Evolutionary conservation across 2,888 invertebrate species (phyloP), one percentile per base, ranked within the genome.

Genomic region (Adelphocoris suturalis): DNA sequence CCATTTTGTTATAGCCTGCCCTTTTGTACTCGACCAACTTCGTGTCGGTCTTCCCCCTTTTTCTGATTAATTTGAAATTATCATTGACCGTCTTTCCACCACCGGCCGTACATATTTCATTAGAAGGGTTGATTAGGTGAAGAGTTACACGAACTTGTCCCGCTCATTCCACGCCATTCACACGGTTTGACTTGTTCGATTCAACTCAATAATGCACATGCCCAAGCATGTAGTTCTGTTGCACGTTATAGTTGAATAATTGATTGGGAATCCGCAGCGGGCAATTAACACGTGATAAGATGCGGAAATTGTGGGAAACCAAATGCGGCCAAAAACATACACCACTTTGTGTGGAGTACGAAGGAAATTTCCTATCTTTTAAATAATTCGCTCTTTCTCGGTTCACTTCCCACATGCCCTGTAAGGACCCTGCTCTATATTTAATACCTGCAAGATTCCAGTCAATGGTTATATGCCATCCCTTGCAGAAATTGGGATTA

Each of bases 71-170:
- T 61, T 61, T 19, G 61, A 61, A 61, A 61, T 68, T 23, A 68
- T 68, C 27, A 68, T 23, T 23, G 68, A 68, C 23, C 68, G 12
- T 12, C 12, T 2, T 19, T 23, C 61, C 19, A 19, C 13, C 52
- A 7, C 19, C 61, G 19, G 9, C 68, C 68, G 19, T 68, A 19
- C 68, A 68, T 68, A 1, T 19, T 68, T 68, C 19, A 68, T 68
- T 19, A 68, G 68, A 13, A 68, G 68, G 68, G 68, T 23, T 68
- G 68, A 23, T 68, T 23, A 23, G 68, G 68, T 68, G 68, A 23
- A 23, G 68, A 68, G 68, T 23, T 68, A 23, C 68, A 19, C 19
- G 23, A 68, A 0, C 2, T 27, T 23, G 27, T 19, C 68, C 19
- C 11, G 11, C 19, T 27, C 68, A 68, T 68, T 68, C 68, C 68